phyloP scores from a whole-genome alignment of 2,888 invertebrate genomes.

The Clunio marinus region DNA sequence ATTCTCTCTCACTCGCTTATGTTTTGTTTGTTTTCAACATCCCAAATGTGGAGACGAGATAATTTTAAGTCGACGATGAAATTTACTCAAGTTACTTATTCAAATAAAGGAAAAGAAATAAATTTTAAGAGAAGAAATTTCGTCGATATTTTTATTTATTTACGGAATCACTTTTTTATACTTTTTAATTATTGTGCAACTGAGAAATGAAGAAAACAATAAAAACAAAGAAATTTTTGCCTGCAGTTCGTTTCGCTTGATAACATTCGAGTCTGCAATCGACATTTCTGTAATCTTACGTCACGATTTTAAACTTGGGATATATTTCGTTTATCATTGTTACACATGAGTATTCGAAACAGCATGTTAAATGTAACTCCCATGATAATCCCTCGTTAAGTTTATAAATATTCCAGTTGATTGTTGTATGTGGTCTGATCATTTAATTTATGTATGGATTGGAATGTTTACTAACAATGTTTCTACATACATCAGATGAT shows the following conservation, averaged over 20 bases:
- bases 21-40: constrained; percentile 7
- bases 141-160: no score
- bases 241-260: no score
- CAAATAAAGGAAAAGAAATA: no score
- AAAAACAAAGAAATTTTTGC: no score
- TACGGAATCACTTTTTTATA: no score
- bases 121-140: no score
- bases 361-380: no score
- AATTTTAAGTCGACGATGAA: background rate
- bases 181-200: no score
- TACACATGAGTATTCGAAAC: constrained; percentile 1
- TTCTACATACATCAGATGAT: background rate
- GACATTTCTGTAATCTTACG: background rate
- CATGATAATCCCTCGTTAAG: background rate
- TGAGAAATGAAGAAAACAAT: no score
- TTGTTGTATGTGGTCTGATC: no score
- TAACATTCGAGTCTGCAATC: constrained; percentile 2
- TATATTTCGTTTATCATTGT: constrained; percentile 9
- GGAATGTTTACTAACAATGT: constrained; percentile 3
- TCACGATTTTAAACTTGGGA: constrained; percentile 3
- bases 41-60: background rate
- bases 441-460: background rate
- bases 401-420: background rate
- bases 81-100: background rate
- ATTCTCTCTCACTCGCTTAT: constrained; percentile 3